Evolutionary conservation across 2,797 vertebrate species (phyloP).

Genomic region (Epinephelus awoara): DNA sequence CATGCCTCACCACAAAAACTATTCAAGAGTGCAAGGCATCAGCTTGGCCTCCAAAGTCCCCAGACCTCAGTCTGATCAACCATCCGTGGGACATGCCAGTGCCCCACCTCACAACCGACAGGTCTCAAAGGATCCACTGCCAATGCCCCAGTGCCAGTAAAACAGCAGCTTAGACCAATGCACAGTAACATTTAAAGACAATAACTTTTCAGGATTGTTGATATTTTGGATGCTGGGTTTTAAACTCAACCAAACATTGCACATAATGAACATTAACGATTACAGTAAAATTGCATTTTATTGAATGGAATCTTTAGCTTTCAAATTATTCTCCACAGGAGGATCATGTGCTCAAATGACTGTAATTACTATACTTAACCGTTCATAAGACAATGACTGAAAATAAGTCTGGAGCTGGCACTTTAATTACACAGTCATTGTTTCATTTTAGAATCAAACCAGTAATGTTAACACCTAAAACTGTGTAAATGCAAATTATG

Average conservation of each 20-base stretch:
- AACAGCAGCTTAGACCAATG: too few species aligned
- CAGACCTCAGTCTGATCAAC: too few species aligned
- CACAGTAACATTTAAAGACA: not conserved
- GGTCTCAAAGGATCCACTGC: too few species aligned
- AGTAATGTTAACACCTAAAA: not conserved
- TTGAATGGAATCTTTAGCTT: conserved; percentile 15
- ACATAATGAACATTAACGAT: not conserved
- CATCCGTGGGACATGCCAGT: too few species aligned
- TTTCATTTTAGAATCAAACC: conserved; percentile 20
- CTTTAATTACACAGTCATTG: conserved; percentile 32
- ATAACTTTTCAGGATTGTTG: not conserved
- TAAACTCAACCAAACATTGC: not conserved
- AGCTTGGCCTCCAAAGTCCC: too few species aligned
- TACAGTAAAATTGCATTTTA: conserved; percentile 14
- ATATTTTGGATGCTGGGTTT: not conserved
- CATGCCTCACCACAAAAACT: too few species aligned
- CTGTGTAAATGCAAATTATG: not conserved
- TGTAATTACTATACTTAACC: conserved; percentile 25
- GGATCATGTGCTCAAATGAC: conserved; percentile 22
- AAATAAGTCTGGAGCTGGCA: conserved; percentile 18
- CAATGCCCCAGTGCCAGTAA: too few species aligned
- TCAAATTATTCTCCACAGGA: conserved; percentile 27
- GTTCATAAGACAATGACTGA: conserved; percentile 7
- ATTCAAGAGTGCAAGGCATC: too few species aligned
- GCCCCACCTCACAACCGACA: too few species aligned